These are phyloP conservation scores for Ephydatia muelleri DNA, from an alignment of 37 sponge, comb jelly and placozoan species.

Conservation along the genomic window DNA sequence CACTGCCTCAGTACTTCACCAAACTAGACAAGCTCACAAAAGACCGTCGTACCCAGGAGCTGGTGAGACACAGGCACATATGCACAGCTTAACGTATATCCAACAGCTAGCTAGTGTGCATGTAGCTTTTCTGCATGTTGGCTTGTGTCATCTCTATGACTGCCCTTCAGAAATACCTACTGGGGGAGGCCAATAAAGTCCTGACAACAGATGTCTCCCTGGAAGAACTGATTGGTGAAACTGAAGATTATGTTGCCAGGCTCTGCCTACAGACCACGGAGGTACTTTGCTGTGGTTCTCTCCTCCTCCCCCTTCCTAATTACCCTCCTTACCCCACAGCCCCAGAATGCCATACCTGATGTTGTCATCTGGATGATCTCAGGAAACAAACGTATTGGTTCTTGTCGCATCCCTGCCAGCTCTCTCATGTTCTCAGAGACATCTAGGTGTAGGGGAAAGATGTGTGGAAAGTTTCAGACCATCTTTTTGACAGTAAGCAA, in stretches of 20 bases:
- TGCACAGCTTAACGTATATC: background rate
- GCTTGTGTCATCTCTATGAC: background rate
- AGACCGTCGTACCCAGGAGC: slow-evolving; percentile 55
- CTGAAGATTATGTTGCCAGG: slow-evolving; percentile 68
- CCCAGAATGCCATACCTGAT: slow-evolving; percentile 96
- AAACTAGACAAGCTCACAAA: slow-evolving; percentile 72
- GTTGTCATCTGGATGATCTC: slow-evolving; percentile 99
- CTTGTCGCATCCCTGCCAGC: slow-evolving; percentile 82
- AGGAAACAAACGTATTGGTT: slow-evolving; percentile 88
- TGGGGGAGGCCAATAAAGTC: slow-evolving; percentile 23
- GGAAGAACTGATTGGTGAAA: slow-evolving; percentile 59
- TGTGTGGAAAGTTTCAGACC: slow-evolving; percentile 87
- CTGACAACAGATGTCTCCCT: background rate
- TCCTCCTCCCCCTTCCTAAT: background rate
- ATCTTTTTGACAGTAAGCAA: slow-evolving; percentile 73
- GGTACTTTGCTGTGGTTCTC: slow-evolving; percentile 39
- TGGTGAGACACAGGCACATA: slow-evolving; percentile 40
- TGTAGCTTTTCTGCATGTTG: background rate
- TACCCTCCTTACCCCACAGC: slow-evolving; percentile 36
- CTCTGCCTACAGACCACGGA: slow-evolving; percentile 78
- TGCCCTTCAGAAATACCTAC: slow-evolving; percentile 3
- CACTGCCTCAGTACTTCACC: slow-evolving; percentile 23
- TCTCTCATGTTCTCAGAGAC: slow-evolving; percentile 78
- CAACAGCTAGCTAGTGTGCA: background rate
- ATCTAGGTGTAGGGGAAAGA: slow-evolving; percentile 69